Conservation (phyloP, 2,113 vertebrate genomes). For the Caretta caretta region DNA sequence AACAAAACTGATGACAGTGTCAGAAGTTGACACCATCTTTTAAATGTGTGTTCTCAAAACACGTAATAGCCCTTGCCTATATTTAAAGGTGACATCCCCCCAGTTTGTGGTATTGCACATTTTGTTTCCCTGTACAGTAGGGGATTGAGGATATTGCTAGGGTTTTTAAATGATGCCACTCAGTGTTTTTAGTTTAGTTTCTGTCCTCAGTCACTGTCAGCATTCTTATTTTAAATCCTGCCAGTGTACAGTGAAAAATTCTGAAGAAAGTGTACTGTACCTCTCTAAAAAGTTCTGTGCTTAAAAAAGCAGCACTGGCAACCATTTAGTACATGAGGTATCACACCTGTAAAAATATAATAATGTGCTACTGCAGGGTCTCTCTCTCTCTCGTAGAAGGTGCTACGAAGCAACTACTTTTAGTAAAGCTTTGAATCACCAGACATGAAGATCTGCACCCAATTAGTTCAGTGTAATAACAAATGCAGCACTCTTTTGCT, state of each 20-base stretch:
- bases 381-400: not conserved
- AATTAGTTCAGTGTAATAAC: not conserved
- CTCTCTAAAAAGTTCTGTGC: not conserved
- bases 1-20: not conserved
- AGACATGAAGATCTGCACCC: not conserved
- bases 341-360: not conserved
- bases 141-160: not conserved
- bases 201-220: not conserved
- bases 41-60: not conserved
- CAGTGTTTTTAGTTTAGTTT: not conserved
- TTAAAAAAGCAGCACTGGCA: not conserved
- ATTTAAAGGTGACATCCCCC: not conserved
- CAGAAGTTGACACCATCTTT: not conserved
- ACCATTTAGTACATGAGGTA: not conserved
- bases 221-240: not conserved
- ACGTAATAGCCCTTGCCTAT: not conserved
- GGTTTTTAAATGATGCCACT: not conserved
- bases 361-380: not conserved
- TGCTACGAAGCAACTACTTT: not conserved
- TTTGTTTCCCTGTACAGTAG: fast-evolving
- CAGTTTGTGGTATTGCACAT: not conserved
- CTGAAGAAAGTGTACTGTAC: not conserved
- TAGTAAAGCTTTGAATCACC: slow-evolving; percentile 30
- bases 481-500: not conserved
- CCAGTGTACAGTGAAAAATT: not conserved